Evolutionary conservation across 1,140 invertebrate species (phyloP).

Genomic region (Chelonus insularis): DNA sequence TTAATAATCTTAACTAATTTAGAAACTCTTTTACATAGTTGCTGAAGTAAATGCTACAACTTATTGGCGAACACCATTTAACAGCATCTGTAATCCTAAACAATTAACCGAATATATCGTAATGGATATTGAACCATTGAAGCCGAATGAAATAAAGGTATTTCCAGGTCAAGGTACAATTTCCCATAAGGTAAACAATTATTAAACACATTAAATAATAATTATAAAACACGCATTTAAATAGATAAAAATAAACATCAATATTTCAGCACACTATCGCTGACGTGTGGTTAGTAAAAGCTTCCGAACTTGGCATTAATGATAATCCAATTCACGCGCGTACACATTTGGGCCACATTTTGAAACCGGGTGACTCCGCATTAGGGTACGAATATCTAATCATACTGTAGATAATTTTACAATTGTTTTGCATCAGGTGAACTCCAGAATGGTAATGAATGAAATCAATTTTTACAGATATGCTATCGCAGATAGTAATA

Average conservation of each 20-base stretch:
- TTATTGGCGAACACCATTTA: constrained; percentile 89
- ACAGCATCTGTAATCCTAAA: constrained; percentile 85
- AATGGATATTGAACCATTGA: constrained; percentile 89
- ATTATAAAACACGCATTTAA: too few relatives aligned
- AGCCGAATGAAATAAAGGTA: constrained; percentile 73
- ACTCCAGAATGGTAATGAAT: background rate
- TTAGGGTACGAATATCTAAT: constrained; percentile 68
- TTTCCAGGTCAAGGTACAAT: constrained; percentile 86
- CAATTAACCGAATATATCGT: constrained; percentile 92
- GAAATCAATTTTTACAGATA: constrained; percentile 65
- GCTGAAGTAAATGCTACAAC: constrained; percentile 79
- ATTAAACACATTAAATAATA: background rate
- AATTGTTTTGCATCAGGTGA: constrained; percentile 8
- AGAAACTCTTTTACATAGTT: constrained; percentile 63
- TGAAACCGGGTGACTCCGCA: constrained; percentile 91
- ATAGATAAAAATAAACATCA: constrained; percentile 18
- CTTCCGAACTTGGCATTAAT: constrained; percentile 84
- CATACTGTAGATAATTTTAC: constrained; percentile 5
- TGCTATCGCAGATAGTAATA: constrained; percentile 84
- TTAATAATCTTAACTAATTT: background rate
- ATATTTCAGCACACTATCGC: constrained; percentile 78
- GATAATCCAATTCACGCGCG: constrained; percentile 82
- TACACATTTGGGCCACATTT: constrained; percentile 92
- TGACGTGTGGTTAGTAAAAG: constrained; percentile 91
- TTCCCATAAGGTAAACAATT: constrained; percentile 69